Evolutionary conservation across 2,113 vertebrate species (phyloP).

Genomic region (Charadrius vociferus): DNA sequence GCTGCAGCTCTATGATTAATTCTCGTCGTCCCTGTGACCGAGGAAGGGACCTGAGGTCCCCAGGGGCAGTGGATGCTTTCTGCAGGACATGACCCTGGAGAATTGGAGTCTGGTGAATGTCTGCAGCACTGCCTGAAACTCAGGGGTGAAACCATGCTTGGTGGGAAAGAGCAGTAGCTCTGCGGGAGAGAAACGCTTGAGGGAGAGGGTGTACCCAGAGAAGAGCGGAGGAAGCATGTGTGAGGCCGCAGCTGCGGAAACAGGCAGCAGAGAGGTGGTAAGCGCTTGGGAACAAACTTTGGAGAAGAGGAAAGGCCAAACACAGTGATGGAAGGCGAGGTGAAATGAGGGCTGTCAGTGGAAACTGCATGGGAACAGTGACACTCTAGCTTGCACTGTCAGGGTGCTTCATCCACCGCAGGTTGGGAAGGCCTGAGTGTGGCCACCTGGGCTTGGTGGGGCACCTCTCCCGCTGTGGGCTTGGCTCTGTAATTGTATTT

Average conservation of each 20-base stretch:
- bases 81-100: background rate
- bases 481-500: background rate
- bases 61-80: background rate
- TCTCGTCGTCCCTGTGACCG: background rate
- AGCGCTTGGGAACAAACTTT: background rate
- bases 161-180: constrained; percentile 39
- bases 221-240: background rate
- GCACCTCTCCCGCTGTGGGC: background rate
- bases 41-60: background rate
- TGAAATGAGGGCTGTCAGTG: background rate
- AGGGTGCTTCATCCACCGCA: background rate
- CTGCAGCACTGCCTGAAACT: background rate
- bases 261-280: constrained; percentile 5
- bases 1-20: background rate
- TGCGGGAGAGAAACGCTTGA: background rate
- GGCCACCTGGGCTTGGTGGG: rapidly evolving
- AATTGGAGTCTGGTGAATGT: background rate
- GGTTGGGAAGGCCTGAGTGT: background rate
- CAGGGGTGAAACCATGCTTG: background rate
- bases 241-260: constrained; percentile 22
- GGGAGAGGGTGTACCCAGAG: background rate
- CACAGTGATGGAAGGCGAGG: background rate
- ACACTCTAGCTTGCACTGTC: background rate
- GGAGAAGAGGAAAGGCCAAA: background rate
- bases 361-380: background rate